These are phyloP conservation scores for Sialia sialis DNA, from an alignment of 2,113 vertebrate genomes.

Conservation along the genomic window DNA sequence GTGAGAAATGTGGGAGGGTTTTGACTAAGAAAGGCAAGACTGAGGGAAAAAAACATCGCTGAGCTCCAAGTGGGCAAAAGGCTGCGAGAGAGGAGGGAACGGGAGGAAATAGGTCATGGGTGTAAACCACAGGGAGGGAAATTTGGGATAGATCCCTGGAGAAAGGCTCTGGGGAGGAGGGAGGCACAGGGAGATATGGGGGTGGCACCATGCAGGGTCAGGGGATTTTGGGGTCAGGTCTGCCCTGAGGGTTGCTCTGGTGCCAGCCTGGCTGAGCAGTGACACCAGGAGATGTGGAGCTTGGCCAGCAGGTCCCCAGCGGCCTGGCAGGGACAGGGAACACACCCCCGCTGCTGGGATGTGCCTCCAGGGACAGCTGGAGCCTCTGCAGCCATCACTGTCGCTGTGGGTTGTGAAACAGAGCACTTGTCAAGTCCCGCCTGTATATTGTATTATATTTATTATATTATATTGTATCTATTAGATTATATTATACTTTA, in stretches of 20 bases:
- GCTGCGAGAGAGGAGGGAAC: not conserved
- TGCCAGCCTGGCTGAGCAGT: not conserved
- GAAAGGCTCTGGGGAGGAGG: fast-evolving
- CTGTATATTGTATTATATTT: not conserved
- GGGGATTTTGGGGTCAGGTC: not conserved
- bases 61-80: not conserved
- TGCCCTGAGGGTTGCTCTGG: not conserved
- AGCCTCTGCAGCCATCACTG: not conserved
- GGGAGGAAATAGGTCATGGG: not conserved
- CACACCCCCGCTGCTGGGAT: not conserved
- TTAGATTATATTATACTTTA: not conserved
- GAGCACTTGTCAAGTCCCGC: not conserved
- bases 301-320: not conserved
- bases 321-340: fast-evolving
- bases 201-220: not conserved
- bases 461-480: not conserved
- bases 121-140: not conserved
- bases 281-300: not conserved
- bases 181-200: not conserved
- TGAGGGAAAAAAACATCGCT: fast-evolving
- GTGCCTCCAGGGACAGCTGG: not conserved
- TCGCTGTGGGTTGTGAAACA: not conserved
- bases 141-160: not conserved
- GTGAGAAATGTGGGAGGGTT: not conserved
- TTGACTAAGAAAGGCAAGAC: not conserved